phyloP scores from a whole-genome alignment of 2,888 invertebrate species.

The Aphidius colemani region DNA sequence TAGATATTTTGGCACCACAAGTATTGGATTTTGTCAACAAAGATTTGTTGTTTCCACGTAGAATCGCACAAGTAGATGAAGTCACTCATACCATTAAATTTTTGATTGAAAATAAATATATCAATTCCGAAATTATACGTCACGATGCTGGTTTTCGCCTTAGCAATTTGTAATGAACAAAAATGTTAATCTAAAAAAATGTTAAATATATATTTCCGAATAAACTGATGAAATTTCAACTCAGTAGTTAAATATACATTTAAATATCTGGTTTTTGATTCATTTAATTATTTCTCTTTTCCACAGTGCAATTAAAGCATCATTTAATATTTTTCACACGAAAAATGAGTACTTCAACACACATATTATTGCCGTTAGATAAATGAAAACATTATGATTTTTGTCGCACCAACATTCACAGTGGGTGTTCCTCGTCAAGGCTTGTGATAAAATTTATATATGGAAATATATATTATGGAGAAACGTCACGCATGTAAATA shows the following conservation, averaged over 20 bases:
- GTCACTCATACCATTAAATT: slow-evolving; percentile 40
- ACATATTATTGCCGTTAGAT: no score
- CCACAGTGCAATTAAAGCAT: slow-evolving; percentile 29
- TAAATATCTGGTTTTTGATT: neutral
- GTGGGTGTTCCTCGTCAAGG: no score
- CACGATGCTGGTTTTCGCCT: slow-evolving; percentile 34
- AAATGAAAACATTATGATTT: no score
- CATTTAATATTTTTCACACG: slow-evolving; percentile 33
- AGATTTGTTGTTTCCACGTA: slow-evolving; percentile 35
- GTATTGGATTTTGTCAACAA: slow-evolving; percentile 13
- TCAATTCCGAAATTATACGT: slow-evolving; percentile 37
- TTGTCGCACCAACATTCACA: no score
- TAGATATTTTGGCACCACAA: neutral
- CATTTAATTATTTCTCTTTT: neutral
- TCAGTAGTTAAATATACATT: no score
- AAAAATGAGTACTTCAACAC: slow-evolving; percentile 13
- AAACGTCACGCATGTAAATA: slow-evolving; percentile 51
- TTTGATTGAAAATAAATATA: slow-evolving; percentile 42
- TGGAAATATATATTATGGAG: slow-evolving; percentile 49
- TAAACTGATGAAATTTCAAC: no score
- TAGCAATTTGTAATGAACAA: no score
- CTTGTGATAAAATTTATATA: slow-evolving; percentile 50
- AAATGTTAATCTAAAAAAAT: no score
- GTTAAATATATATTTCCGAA: no score
- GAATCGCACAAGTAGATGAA: slow-evolving; percentile 37